Evolutionary conservation across 1,140 invertebrate species (phyloP).

Genomic region (Lethocerus indicus): DNA sequence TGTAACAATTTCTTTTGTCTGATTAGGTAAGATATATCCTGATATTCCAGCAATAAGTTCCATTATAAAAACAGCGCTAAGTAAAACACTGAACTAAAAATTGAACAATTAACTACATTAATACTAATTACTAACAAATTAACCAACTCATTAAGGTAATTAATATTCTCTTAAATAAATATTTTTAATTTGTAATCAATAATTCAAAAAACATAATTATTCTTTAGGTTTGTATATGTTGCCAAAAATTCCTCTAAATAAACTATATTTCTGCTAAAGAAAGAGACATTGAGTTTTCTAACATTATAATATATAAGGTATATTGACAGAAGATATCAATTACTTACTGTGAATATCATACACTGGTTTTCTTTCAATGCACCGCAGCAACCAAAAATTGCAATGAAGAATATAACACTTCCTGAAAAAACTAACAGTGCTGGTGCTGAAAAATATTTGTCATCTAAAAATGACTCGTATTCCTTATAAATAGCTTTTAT

Average conservation of each 20-base stretch:
- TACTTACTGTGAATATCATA: slow-evolving; percentile 59
- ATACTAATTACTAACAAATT: background rate
- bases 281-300: background rate
- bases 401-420: slow-evolving; percentile 49
- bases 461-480: slow-evolving; percentile 24
- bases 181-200: background rate
- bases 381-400: slow-evolving; percentile 73
- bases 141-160: background rate
- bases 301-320: background rate
- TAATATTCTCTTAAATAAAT: background rate
- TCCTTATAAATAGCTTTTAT: slow-evolving; percentile 22
- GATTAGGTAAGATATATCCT: slow-evolving; percentile 56
- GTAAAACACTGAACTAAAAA: slow-evolving; percentile 60
- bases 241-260: background rate
- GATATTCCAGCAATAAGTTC: slow-evolving; percentile 71
- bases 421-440: slow-evolving; percentile 48
- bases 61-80: slow-evolving; percentile 62
- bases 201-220: background rate
- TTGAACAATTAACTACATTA: background rate
- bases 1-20: slow-evolving; percentile 44
- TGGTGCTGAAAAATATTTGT: slow-evolving; percentile 23
- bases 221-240: background rate
- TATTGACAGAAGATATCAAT: background rate
- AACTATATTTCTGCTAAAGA: background rate
- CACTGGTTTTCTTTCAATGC: slow-evolving; percentile 63